phyloP scores from a whole-genome alignment of 1,140 invertebrate species.

The Hycleus cichorii region DNA sequence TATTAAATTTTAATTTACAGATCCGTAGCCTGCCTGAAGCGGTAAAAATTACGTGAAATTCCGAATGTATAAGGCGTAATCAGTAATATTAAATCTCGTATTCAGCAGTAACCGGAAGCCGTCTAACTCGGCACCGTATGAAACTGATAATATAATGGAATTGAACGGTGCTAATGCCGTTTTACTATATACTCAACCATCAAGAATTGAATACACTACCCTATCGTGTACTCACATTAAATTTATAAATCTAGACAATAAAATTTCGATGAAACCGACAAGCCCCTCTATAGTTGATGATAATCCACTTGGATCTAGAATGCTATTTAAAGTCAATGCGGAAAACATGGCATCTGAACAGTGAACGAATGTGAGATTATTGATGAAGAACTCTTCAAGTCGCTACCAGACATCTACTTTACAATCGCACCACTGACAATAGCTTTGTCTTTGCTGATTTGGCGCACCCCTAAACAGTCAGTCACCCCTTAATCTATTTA shows the following conservation, averaged over 20 bases:
- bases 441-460: conserved; percentile 24
- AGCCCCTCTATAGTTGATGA: too few relatives aligned
- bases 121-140: neutral
- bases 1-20: too few relatives aligned
- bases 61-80: too few relatives aligned
- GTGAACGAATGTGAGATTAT: conserved; percentile 27
- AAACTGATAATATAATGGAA: conserved; percentile 12
- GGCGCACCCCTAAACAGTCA: conserved; percentile 18
- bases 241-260: too few relatives aligned
- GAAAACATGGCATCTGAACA: neutral
- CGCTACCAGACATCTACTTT: conserved; percentile 24
- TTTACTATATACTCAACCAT: conserved; percentile 9
- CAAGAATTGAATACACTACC: neutral
- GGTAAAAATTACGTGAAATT: too few relatives aligned
- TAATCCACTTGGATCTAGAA: too few relatives aligned
- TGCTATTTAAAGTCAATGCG: too few relatives aligned
- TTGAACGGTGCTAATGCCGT: conserved; percentile 13
- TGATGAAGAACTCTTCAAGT: conserved; percentile 31
- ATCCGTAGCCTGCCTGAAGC: too few relatives aligned
- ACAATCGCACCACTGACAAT: conserved; percentile 6
- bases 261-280: too few relatives aligned
- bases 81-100: too few relatives aligned
- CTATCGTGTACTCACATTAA: too few relatives aligned
- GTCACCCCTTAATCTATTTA: neutral
- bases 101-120: too few relatives aligned